phyloP scores from a whole-genome alignment of 2,888 invertebrate genomes.

The Petrolisthes manimaculis region DNA sequence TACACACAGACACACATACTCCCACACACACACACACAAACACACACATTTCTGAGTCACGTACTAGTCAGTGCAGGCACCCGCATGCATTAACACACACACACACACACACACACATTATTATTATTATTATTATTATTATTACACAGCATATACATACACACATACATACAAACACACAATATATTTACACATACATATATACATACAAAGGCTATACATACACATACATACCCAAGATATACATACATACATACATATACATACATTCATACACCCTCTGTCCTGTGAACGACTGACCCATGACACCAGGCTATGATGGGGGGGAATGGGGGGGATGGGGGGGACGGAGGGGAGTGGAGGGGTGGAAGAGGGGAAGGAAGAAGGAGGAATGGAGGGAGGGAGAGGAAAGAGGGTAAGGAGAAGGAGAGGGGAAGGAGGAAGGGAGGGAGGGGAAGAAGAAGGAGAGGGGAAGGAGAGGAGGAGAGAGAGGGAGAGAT shows the following conservation, averaged over 20 bases:
- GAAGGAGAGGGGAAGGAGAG: no score
- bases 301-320: no score
- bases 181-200: background rate
- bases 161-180: background rate
- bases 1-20: background rate
- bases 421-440: background rate
- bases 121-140: background rate
- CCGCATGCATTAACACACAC: no score
- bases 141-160: no score
- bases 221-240: background rate
- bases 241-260: background rate
- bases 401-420: background rate
- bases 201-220: no score
- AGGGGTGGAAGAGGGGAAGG: background rate
- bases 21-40: background rate
- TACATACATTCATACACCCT: background rate
- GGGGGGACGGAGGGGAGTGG: background rate
- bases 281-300: background rate
- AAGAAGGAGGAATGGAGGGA: background rate
- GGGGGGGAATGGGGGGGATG: background rate
- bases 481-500: slow-evolving; percentile 17
- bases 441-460: background rate
- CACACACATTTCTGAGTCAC: background rate
- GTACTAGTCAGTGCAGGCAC: no score
- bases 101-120: slow-evolving; percentile 11